Percentiles rank a stretch among this genome's conserved stretches.
phyloP scores from a whole-genome alignment of 1,140 invertebrate genomes.

The Pogonomyrmex californicus region DNA sequence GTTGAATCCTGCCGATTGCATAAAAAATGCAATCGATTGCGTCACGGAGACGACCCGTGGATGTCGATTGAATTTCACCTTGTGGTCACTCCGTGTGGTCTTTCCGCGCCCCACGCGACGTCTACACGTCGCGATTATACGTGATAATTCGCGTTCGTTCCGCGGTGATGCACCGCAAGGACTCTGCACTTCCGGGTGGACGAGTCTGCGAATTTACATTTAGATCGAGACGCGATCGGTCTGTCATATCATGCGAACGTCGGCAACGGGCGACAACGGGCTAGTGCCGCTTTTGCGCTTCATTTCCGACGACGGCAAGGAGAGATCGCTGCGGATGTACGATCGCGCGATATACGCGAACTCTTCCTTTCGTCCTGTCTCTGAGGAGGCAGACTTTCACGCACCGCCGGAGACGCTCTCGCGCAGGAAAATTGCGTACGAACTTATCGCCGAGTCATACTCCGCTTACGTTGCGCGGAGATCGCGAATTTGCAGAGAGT shows the following conservation, averaged over 20 bases:
- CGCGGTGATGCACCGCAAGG: background rate
- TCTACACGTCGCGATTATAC: background rate
- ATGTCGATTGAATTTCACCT: constrained; percentile 21
- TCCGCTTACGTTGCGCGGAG: background rate
- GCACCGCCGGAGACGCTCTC: constrained; percentile 20
- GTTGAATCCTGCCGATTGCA: background rate
- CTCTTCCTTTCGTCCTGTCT: constrained; percentile 19
- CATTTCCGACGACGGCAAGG: background rate
- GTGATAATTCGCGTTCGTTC: background rate
- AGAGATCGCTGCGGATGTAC: background rate
- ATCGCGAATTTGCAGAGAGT: constrained; percentile 31
- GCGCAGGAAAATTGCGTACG: constrained; percentile 31
- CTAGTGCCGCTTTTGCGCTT: constrained; percentile 22
- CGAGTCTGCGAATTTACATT: constrained; percentile 36
- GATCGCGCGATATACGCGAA: background rate
- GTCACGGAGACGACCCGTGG: background rate
- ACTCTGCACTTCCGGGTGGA: background rate
- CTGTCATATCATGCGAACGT: background rate
- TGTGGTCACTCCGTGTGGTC: background rate
- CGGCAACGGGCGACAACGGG: background rate
- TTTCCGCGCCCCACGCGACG: background rate
- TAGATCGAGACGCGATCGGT: constrained; percentile 35
- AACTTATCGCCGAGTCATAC: constrained; percentile 45
- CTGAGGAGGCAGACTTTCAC: background rate
- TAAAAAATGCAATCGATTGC: constrained; percentile 14